Evolutionary conservation across 2,888 invertebrate species (phyloP), one percentile per base, ranked within the genome.

Genomic region (Drosophila neotestacea): DNA sequence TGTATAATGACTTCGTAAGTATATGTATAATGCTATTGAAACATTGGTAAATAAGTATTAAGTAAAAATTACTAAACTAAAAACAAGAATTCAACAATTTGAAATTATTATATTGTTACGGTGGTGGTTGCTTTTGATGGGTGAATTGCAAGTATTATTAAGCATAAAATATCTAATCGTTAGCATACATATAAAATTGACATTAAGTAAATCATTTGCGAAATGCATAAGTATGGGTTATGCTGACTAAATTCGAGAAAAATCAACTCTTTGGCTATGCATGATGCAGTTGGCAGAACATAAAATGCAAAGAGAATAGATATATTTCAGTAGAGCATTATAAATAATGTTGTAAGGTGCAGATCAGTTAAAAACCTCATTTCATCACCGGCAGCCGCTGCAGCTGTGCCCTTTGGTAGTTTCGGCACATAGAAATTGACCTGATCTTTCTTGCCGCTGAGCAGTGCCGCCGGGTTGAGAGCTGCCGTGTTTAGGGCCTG

Each of bases 391-490:
- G 59, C 68, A 39, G 63, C 48, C 54, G 68, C 55, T 47, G 74
- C 75, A 81, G 73, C 80, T 72, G 85, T 85, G 66, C 90, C 78
- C 70, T 81, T 85, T 67, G 79, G 89, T 76, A 91, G 86, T 73
- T 90, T 91, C 79, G 91, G 91, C 71, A 91, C 81, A 88, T 91
- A 91, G 77, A 91, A 91, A 85, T 81, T 87, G 62, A 91, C 80
- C 76, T 88, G 87, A 80, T 91, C 91, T 89, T 91, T 91, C 82
- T 91, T 91, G 68, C 87, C 82, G 54, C 90, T 85, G 50, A 90
- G 82, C 62, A 90, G 73, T 60, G 89, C 60, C 72, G 89, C 89
- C 55, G 90, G 90, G 79, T 90, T 90, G 74, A 90, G 89, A 44
- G 90, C 89, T 69, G 90, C 90, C 42, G 90, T 85, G 73, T 90